Conservation (phyloP, 2,888 invertebrate genomes). For the Agriotes lineatus region DNA sequence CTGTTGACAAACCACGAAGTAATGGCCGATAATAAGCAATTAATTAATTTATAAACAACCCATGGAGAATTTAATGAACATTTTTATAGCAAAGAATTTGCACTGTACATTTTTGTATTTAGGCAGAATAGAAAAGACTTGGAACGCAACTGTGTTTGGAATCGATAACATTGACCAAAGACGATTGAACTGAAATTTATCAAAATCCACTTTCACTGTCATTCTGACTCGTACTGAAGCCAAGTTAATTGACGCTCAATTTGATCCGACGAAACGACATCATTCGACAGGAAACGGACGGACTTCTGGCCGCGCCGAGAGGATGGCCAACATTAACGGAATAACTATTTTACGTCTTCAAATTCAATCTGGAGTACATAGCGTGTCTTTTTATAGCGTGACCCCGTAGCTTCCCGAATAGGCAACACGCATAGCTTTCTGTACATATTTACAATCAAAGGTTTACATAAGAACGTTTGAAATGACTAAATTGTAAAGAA, state of each 20-base stretch:
- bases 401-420: too few species aligned
- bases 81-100: too few species aligned
- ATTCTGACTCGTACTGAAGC: neutral
- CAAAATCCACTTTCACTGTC: slow-evolving; percentile 16
- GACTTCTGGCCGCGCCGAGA: neutral
- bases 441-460: too few species aligned
- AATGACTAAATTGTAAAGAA: too few species aligned
- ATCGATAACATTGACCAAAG: neutral
- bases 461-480: too few species aligned
- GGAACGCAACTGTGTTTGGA: neutral
- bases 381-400: too few species aligned
- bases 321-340: neutral
- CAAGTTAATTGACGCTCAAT: slow-evolving; percentile 19
- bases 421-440: too few species aligned
- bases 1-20: too few species aligned
- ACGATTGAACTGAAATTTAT: slow-evolving; percentile 4
- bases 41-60: too few species aligned
- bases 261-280: slow-evolving; percentile 6
- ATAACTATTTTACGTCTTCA: slow-evolving; percentile 10
- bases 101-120: too few species aligned
- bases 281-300: slow-evolving; percentile 9
- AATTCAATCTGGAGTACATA: slow-evolving; percentile 9
- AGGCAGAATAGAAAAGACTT: neutral
- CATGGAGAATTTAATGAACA: too few species aligned
- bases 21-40: too few species aligned